These are phyloP conservation scores for Cotesia chilonis DNA, from an alignment of 1,140 invertebrate species.

Conservation along the genomic window DNA sequence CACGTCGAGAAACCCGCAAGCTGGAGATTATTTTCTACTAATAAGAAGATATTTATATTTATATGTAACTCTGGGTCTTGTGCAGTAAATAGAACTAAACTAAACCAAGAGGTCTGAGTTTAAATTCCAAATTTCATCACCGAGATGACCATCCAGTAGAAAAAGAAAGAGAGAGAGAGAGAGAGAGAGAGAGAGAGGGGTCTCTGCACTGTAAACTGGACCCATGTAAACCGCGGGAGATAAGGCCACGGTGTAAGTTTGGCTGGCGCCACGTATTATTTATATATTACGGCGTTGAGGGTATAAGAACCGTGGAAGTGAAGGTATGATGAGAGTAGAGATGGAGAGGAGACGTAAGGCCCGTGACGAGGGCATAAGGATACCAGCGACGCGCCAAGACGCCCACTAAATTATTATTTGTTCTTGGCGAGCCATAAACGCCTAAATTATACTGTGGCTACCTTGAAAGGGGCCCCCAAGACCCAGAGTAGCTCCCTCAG, in stretches of 20 bases:
- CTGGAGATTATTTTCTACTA: constrained; percentile 33
- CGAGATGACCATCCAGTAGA: not conserved
- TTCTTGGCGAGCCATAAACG: constrained; percentile 60
- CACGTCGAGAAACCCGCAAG: constrained; percentile 4
- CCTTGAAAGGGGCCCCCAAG: constrained; percentile 44
- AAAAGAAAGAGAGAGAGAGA: constrained; percentile 20
- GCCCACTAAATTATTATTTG: constrained; percentile 63
- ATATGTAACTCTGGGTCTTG: constrained; percentile 6
- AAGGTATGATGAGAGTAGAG: constrained; percentile 5
- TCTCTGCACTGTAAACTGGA: not conserved
- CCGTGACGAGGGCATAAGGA: constrained; percentile 19
- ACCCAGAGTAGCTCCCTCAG: constrained; percentile 17
- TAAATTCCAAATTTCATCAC: constrained; percentile 11
- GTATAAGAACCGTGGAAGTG: constrained; percentile 18
- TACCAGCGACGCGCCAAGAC: constrained; percentile 45
- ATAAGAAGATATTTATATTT: constrained; percentile 19
- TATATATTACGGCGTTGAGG: constrained; percentile 46
- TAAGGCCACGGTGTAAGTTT: constrained; percentile 53
- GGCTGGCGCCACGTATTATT: constrained; percentile 63
- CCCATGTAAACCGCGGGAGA: constrained; percentile 47
- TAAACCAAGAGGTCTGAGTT: constrained; percentile 9
- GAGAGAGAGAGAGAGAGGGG: constrained; percentile 32
- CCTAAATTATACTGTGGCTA: constrained; percentile 58
- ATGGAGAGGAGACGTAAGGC: constrained; percentile 5
- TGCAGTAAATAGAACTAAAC: not conserved